These are phyloP conservation scores for Austrofundulus limnaeus DNA, from an alignment of 2,113 vertebrate genomes.

Conservation along the genomic window DNA sequence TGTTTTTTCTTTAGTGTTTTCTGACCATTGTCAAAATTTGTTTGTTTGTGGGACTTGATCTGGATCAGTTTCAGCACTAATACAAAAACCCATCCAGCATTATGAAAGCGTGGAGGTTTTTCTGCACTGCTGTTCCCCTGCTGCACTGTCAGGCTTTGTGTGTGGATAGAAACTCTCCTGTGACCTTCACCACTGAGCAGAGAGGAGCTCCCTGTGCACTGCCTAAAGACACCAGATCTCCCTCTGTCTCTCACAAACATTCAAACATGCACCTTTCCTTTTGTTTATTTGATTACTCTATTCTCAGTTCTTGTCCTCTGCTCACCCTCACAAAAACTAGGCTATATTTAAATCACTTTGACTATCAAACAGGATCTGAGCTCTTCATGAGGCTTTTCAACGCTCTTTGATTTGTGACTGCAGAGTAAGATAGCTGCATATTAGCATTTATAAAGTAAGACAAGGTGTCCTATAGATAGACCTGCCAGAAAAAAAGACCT, in stretches of 20 bases:
- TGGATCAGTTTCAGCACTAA: not conserved
- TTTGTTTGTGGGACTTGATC: not conserved
- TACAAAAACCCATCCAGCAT: too few relatives aligned
- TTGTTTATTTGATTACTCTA: not conserved
- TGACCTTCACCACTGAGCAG: slow-evolving; percentile 58
- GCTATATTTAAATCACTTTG: too few relatives aligned
- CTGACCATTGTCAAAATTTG: too few relatives aligned
- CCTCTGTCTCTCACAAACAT: slow-evolving; percentile 1
- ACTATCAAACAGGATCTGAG: too few relatives aligned
- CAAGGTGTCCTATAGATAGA: not conserved
- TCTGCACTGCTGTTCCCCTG: slow-evolving; percentile 15
- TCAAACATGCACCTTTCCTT: slow-evolving; percentile 5
- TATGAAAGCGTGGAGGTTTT: slow-evolving; percentile 9
- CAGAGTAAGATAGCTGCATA: not conserved
- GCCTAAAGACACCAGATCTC: slow-evolving; percentile 14
- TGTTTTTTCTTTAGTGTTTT: too few relatives aligned
- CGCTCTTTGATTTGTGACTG: not conserved
- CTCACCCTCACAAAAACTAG: not conserved
- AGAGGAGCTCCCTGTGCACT: slow-evolving; percentile 41
- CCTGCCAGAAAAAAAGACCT: not conserved
- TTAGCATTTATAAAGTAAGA: not conserved
- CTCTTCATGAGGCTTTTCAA: not conserved
- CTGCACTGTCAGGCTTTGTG: slow-evolving; percentile 27
- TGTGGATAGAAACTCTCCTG: slow-evolving; percentile 52
- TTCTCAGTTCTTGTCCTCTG: slow-evolving; percentile 2